Base-by-base conservation (phyloP, 2,113 vertebrate species). In the Sapajus apella region DNA sequence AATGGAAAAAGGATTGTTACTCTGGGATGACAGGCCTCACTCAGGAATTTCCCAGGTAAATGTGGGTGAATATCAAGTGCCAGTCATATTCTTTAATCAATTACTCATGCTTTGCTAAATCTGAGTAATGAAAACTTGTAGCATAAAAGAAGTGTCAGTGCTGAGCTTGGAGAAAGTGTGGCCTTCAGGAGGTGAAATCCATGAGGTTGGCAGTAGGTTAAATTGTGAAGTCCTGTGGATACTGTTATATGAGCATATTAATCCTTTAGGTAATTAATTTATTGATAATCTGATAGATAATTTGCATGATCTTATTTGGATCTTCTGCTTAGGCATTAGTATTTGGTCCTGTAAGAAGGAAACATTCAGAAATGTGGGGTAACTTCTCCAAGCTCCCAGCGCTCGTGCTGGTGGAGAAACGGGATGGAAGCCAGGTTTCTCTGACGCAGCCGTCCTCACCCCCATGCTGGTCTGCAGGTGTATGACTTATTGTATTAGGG, bases 361-460 rank as follows among this genome's bases (percentile, higher is more conserved):
- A 25, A 25, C 9, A 35, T 18, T n/a, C 32, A 43, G 35, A 72
- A 72, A 20, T 45, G 35, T 7, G 8, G 7, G 14, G 47, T 40
- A 2, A 7, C 84, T 20, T n/a, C 32, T 17, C 35, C 8, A 8
- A 35, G 35, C n/a, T 70, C 35, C 8, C 68, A 18, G 17, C 35
- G 16, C 32, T 20, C 18, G 68, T 35, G 35, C 68, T n/a, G 35
- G 30, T 43, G 43, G 43, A 77, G 55, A 25, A 4, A 12, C 20
- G 2, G 52, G 87, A 40, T 0, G 7, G 72, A 25, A 6, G 13
- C 8, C 30, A 1, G 2, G 11, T 55, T 0, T 2, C 4, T 1
- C 37, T 3, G 13, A 20, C 6, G 52, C 1, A 30, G 64, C 66
- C 3, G 13, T 2, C 2, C 3, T 27, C 45, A 70, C 20, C 9